Evolutionary conservation across 2,797 vertebrate species (phyloP), one percentile per base, ranked within the genome.

Genomic region (Hemitrygon akajei): DNA sequence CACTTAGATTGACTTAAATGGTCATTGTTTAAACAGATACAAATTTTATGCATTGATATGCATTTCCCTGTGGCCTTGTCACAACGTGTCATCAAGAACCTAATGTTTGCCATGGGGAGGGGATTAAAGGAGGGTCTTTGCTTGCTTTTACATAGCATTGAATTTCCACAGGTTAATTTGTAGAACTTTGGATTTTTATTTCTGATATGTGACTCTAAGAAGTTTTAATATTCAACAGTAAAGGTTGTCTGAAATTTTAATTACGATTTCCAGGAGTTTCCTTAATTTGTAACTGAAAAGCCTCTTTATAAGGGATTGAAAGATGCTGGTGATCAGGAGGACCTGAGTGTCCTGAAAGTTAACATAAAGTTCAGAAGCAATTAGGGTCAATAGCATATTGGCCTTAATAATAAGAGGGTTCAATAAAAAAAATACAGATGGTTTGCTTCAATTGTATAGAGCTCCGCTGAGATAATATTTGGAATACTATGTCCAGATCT

Each of bases 141-240:
- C 58, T 84, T 84, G 22, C 58, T 84, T 84, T 84, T 56, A 58
- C 56, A 12, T 84, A 84, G 9, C 47, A 58, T 27, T 84, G 81
- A 22, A 58, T 30, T 58, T 84, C 47, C 81, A 84, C 81, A 58
- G 81, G 81, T 84, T 84, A 58, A 27, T 91, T 91, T 91, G 34
- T 71, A 37, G 60, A 89, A 34, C 25, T 25, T 27, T 84, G 81
- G 20, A 63, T 14, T 69, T 89, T 89, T 47, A n/a, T 91, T 91
- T 9, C 30, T n/a, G 66, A 91, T 91, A 7, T 91, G 16, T 91
- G n/a, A 25, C 37, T 25, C 30, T 66, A 66, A 34, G 4, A 47
- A 47, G 47, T 1, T 47, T 63, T 71, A 11, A 7, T 91, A 69
- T 9, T 37, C 37, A 25, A 69, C 34, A 37, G 5, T 47, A 30